Base-by-base conservation (phyloP, 2,888 invertebrate genomes). In the Hololepta plana region DNA sequence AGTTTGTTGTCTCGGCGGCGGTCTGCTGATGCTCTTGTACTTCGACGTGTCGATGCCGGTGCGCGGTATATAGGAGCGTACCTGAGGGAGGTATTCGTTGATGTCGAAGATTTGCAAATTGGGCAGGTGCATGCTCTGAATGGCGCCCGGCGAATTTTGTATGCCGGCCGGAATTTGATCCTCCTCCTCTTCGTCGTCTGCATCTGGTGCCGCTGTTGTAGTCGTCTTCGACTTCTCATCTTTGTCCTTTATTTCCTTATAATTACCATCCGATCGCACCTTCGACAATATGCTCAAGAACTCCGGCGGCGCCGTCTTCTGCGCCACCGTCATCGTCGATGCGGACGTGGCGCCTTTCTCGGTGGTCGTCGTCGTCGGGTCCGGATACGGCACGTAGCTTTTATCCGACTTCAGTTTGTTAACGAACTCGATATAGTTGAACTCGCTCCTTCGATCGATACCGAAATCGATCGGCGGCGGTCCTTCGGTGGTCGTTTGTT, bases 41-140 rank as follows among this genome's bases (percentile, higher is more conserved):
- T 52, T 55, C 0, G 52, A 51, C 20, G 45, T 49, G 33, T 55
- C 53, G 15, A 53, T 45, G 1, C 43, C 35, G 4, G 51, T 51
- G 35, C 38, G 40, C 4, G 52, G 49, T 20, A 33, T 36, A 31
- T 49, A 49, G 26, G 38, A 44, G 32, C 44, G 48, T 1, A 46
- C 35, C 38, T 48, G 46, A 1, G 52, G 50, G 12, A 49, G 29
- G 28, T 45, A 51, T 11, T 50, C 51, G n/a, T 38, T 37, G 15
- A 51, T 48, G 32, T 53, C 52, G 31, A 51, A 51, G 26, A 49
- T 46, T 31, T 49, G 41, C 5, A 45, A 35, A 14, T 33, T 31
- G 3, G 29, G n/a, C 8, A 23, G 27, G 4, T 20, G 9, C 12
- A 23, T 31, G 19, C 29, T 29, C 26, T 39, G 35, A n/a, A n/a